phyloP scores from a whole-genome alignment of 2,113 vertebrate genomes.

The Siphamia tubifer region DNA sequence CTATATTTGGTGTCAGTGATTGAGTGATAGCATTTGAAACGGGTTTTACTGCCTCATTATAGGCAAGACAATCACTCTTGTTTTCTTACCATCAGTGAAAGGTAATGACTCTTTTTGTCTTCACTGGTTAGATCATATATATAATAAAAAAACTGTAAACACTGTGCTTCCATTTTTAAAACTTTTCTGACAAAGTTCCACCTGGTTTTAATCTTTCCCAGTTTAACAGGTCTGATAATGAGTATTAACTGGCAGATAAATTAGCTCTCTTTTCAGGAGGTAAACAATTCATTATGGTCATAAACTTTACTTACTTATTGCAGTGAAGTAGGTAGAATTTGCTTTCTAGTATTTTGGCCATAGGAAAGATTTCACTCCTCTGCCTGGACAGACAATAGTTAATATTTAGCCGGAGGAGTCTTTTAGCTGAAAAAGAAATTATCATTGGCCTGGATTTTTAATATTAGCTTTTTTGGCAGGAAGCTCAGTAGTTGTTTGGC shows the following conservation, averaged over 20 bases:
- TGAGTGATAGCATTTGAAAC: constrained; percentile 74
- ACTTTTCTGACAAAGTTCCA: not conserved
- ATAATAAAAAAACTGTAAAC: too few species aligned
- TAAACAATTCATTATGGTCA: constrained; percentile 26
- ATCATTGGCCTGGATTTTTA: constrained; percentile 66
- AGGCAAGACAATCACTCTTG: constrained; percentile 45
- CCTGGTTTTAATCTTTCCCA: constrained; percentile 4
- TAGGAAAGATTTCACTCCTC: constrained; percentile 32
- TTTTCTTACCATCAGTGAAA: constrained; percentile 17
- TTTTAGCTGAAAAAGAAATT: constrained; percentile 59
- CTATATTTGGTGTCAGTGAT: constrained; percentile 77
- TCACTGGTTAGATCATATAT: not conserved
- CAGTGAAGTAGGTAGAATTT: constrained; percentile 17
- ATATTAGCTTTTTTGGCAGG: constrained; percentile 67
- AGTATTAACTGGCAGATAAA: constrained; percentile 26
- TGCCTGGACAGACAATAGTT: constrained; percentile 47
- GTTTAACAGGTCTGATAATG: constrained; percentile 13
- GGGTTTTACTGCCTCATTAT: constrained; percentile 46
- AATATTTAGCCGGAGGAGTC: constrained; percentile 51
- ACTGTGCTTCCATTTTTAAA: too few species aligned
- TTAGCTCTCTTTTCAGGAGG: constrained; percentile 7
- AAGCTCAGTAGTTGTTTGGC: constrained; percentile 60
- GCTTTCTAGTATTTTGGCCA: constrained; percentile 51
- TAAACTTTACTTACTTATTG: constrained; percentile 28
- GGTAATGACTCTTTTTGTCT: constrained; percentile 25